phyloP scores from a whole-genome alignment of 1,140 invertebrate genomes.

The Papilio aristodemus region DNA sequence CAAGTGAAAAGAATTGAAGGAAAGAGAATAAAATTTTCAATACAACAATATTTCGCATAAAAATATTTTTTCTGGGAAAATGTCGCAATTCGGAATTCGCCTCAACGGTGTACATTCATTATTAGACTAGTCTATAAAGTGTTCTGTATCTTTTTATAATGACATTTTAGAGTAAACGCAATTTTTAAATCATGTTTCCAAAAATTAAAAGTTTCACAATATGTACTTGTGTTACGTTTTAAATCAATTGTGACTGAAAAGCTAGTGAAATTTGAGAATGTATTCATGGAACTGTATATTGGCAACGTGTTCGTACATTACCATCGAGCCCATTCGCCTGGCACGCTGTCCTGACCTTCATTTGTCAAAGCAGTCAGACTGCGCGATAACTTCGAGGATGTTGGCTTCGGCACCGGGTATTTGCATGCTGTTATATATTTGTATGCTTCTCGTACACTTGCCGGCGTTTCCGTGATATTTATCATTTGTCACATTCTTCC shows the following conservation, averaged over 20 bases:
- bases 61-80: neutral
- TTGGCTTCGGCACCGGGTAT: neutral
- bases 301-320: neutral
- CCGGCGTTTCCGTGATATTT: neutral
- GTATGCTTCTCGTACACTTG: neutral
- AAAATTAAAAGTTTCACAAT: no score
- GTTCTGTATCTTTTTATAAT: no score
- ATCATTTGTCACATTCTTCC: neutral
- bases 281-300: neutral
- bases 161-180: no score
- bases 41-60: conserved; percentile 1
- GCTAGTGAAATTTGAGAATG: neutral
- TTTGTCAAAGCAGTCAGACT: conserved; percentile 7
- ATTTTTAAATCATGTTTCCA: no score
- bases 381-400: neutral
- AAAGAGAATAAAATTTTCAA: neutral
- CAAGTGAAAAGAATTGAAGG: conserved; percentile 16
- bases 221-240: no score
- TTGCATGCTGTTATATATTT: neutral
- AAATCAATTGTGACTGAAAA: no score
- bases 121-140: no score
- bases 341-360: neutral
- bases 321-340: neutral
- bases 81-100: neutral
- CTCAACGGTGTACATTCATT: neutral